Base-by-base conservation (phyloP, 2,888 invertebrate genomes). In the Drosophila nr. medialis region DNA sequence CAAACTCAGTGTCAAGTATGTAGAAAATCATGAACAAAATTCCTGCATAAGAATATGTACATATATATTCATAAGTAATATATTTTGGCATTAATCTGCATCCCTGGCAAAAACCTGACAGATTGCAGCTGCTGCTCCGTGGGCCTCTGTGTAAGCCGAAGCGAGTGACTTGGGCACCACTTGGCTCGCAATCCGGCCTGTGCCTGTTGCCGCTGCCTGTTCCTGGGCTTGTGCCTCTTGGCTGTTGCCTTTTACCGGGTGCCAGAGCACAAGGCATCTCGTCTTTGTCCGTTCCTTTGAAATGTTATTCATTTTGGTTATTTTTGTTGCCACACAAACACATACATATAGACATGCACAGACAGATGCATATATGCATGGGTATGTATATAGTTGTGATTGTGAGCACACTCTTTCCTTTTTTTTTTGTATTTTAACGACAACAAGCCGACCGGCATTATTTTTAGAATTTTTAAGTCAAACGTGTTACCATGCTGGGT, bases 401-500 rank as follows among this genome's bases (percentile, higher is more conserved):
- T 73, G 81, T 69, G 75, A 67, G 65, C 80, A 70, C 72, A 86
- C 71, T 75, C 76, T 77, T 81, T 81, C 63, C 50, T 40, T 38
- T 64, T 55, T 75, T 61, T 66, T 50, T 65, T 74, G 65, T 81
- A 75, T 81, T 80, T 89, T 79, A 89, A 81, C 83, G 77, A 80
- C 80, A 77, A 82, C 84, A 91, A 91, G 91, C 90, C 86, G 89
- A 90, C 86, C 86, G 86, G 91, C 82, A 81, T 89, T 91, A 91
- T 91, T 91, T 91, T 90, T 91, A 91, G 90, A 91, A 89, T 83
- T 85, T 80, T 85, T 86, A 83, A 85, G 86, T 72, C 73, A 90
- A 92, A 91, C 91, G 90, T 86, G 92, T 92, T 92, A 91, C 91
- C 91, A 91, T 85, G 90, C 90, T 86, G 89, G 83, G 80, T 79